Base-by-base conservation (phyloP, 2,797 vertebrate genomes). In the Menidia menidia region DNA sequence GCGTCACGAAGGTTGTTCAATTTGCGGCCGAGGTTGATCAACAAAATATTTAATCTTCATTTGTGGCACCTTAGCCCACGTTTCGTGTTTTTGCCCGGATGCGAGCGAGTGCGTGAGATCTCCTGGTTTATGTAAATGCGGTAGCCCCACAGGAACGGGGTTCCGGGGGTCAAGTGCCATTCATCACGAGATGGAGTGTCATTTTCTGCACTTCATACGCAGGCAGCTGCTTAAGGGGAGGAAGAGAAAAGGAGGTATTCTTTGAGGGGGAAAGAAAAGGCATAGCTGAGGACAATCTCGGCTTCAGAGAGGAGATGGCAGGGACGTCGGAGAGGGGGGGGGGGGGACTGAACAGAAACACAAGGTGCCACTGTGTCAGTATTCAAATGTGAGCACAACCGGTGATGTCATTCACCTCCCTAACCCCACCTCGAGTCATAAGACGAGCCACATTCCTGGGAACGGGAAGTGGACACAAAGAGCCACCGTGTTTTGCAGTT, bases 301-400 rank as follows among this genome's bases (percentile, higher is more conserved):
- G 80, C 93, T 95, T 95, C 96, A 94, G 95, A 92, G 81, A 51
- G 35, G 85, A 90, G 85, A 84, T 64, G 79, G 83, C 18, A 66
- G 82, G 78, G 75, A 64, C 64, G 77, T 35, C 76, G 67, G 68
- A 70, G 45, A 81, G 78, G 75, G 62, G 61, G 77, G 32, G 76
- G 67, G 68, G 73, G 45, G 67, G 80, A 77, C 52, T 90, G 89
- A 90, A 92, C 92, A 93, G 89, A 92, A 97, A 96, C 86, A 97
- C 96, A 97, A 98, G 97, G 95, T 98, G 96, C 95, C 95, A 96
- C 94, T 96, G 95, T 98, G 95, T 96, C 95, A 95, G 94, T 85
- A 92, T 93, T 93, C 91, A 94, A 96, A 96, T 95, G 93, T 88
- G 91, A 95, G 94, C 94, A 93, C 92, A 89, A 94, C 91, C 87